phyloP scores from a whole-genome alignment of 2,113 vertebrate genomes.

The Regulus satrapa region DNA sequence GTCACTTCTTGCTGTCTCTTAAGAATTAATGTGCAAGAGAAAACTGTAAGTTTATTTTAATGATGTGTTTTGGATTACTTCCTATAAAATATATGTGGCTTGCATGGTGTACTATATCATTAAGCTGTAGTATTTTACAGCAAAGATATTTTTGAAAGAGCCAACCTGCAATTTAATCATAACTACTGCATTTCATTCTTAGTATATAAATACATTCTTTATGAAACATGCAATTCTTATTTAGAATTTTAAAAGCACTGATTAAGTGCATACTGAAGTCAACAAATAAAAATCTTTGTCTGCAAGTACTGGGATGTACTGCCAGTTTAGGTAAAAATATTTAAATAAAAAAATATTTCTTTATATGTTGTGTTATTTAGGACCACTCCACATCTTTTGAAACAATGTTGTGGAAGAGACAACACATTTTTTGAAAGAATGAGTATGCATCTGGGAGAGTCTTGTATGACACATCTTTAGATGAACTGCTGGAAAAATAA shows the following conservation, averaged over 20 bases:
- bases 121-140: background rate
- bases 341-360: background rate
- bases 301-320: background rate
- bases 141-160: background rate
- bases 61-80: background rate
- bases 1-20: background rate
- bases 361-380: background rate
- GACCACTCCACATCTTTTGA: background rate
- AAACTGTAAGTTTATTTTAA: background rate
- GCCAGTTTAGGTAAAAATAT: background rate
- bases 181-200: background rate
- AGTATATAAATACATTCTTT: background rate
- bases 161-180: background rate
- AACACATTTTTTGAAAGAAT: background rate
- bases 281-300: background rate
- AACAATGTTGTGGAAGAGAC: background rate
- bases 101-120: background rate
- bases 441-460: background rate
- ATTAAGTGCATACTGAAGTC: background rate
- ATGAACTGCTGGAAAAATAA: background rate
- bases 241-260: background rate
- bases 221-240: background rate
- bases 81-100: background rate
- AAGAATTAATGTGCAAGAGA: background rate
- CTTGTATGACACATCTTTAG: background rate